phyloP scores from a whole-genome alignment of 1,140 invertebrate species.

The Helicoverpa armigera region DNA sequence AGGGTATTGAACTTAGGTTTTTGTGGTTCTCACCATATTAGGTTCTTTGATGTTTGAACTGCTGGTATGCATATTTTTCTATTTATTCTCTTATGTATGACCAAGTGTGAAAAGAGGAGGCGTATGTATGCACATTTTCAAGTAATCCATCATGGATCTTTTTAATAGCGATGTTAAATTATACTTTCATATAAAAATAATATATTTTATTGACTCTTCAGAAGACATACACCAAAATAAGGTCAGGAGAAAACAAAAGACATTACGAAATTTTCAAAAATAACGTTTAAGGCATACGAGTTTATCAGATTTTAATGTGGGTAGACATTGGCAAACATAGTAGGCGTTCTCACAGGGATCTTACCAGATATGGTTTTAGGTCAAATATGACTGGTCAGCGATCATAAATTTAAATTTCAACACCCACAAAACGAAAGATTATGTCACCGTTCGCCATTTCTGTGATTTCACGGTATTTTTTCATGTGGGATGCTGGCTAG shows the following conservation, averaged over 20 bases:
- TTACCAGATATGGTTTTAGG: conserved; percentile 44
- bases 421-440: conserved; percentile 54
- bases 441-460: conserved; percentile 40
- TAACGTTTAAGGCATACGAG: background rate
- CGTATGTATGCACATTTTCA: too few relatives aligned
- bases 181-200: too few relatives aligned
- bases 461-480: conserved; percentile 41
- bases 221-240: too few relatives aligned
- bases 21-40: background rate
- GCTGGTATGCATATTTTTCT: background rate
- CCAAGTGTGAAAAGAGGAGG: too few relatives aligned
- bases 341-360: conserved; percentile 46
- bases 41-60: background rate
- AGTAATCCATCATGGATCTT: too few relatives aligned
- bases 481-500: conserved; percentile 21
- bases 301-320: conserved; percentile 16
- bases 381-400: conserved; percentile 41
- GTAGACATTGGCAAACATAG: background rate
- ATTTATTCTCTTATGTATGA: too few relatives aligned
- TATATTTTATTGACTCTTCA: too few relatives aligned
- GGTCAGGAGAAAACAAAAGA: background rate
- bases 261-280: background rate
- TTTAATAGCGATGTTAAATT: too few relatives aligned
- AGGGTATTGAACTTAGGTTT: conserved; percentile 15
- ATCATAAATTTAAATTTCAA: conserved; percentile 51